These are phyloP conservation scores for Diplosoma virens DNA, from an alignment of 23 tunicate species.

Conservation along the genomic window DNA sequence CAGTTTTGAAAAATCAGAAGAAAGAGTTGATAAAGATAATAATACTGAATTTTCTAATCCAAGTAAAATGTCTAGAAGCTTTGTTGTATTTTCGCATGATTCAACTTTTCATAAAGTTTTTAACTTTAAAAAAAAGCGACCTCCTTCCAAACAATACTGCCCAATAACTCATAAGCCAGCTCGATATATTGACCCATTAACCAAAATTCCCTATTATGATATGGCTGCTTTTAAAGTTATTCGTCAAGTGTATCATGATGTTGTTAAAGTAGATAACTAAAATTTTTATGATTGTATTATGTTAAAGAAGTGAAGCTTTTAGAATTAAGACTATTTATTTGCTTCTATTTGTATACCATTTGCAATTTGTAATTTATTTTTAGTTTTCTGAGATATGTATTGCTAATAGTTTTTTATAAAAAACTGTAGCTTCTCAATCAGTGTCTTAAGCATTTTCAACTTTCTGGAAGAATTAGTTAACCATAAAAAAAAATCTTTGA, in stretches of 20 bases:
- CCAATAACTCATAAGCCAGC: conserved; percentile 70
- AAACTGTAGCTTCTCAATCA: no score
- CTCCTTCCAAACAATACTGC: conserved; percentile 37
- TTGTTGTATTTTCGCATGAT: conserved; percentile 61
- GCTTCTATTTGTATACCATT: no score
- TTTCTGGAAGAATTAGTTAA: no score
- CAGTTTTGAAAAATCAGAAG: neutral
- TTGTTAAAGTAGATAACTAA: no score
- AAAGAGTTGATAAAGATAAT: neutral
- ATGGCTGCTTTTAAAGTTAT: conserved; percentile 70
- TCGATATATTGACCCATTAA: conserved; percentile 75
- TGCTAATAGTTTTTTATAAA: no score
- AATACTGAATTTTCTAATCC: neutral
- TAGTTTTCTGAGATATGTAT: no score
- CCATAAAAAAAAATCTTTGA: no score
- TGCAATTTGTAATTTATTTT: no score
- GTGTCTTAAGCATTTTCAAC: no score
- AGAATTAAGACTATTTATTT: no score
- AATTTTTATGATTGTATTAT: no score
- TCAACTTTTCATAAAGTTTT: conserved; percentile 42
- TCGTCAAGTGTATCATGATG: conserved; percentile 46
- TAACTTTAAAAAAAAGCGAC: conserved; percentile 31
- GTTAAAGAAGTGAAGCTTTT: no score
- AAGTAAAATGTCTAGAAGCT: conserved; percentile 41
- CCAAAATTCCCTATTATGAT: conserved; percentile 90